Evolutionary conservation across 2,113 vertebrate species (phyloP), one percentile per base, ranked within the genome.

Genomic region (Etia nguti): DNA sequence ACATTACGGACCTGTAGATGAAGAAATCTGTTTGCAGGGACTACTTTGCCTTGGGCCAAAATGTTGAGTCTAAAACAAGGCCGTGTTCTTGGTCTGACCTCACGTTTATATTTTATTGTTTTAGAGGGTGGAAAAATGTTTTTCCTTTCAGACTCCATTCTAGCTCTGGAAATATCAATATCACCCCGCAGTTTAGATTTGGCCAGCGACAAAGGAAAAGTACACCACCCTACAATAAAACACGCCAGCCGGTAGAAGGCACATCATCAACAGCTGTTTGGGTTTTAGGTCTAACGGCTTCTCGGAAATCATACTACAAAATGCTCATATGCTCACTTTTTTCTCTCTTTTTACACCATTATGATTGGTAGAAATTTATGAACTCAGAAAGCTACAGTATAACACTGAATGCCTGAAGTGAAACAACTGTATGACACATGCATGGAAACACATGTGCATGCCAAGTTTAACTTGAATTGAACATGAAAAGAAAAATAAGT

Each of bases 101-200:
- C 82, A 82, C 73, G 31, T 90, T 90, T 68, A 81, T 59, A 83
- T 91, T 92, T 90, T 90, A 92, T 92, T 93, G 90, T 93, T 94
- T 88, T 52, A 86, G 68, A 79, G 88, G 82, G 70, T 86, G 91
- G 93, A 92, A 89, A 91, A 90, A 82, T 86, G 50, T 90, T 93
- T 92, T 91, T 60, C 87, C 90, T 88, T 79, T 91, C 86, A 85
- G 88, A 84, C 84, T 85, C 88, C 77, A 84, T 79, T 77, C 68
- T 81, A 73, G 70, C 86, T 87, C 88, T 94, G 92, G 92, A 94
- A 94, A 94, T 87, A 93, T 93, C 91, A 89, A 90, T 92, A 90
- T 89, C 90, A 88, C 79, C 80, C 86, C 79, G 43, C 79, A 9
- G 89, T 80, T 84, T 62, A 15, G 83, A 26, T 87, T 89, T 93